phyloP scores from a whole-genome alignment of 2,888 invertebrate species.

The Lasioglossum leucozonium region DNA sequence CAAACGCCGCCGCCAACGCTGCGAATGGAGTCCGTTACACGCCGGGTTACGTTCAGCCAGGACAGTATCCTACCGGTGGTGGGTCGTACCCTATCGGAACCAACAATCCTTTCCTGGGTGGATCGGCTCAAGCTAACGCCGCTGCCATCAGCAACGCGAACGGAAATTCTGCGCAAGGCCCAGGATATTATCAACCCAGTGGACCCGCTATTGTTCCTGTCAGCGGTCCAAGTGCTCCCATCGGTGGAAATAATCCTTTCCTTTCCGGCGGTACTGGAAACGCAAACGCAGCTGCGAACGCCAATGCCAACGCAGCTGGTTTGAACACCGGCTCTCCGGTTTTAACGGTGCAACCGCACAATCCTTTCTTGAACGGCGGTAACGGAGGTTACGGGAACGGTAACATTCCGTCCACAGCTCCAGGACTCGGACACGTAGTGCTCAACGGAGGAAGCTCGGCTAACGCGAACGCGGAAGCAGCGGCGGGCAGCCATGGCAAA shows the following conservation, averaged over 20 bases:
- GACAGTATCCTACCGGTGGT: background rate
- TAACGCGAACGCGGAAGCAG: conserved; percentile 14
- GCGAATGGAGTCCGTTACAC: conserved; percentile 30
- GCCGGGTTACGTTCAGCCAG: conserved; percentile 6
- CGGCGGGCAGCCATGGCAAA: background rate
- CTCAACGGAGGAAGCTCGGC: conserved; percentile 8
- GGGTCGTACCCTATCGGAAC: background rate
- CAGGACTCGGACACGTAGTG: background rate
- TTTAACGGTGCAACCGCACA: conserved; percentile 11
- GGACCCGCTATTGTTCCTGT: background rate
- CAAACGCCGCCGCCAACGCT: conserved; percentile 33
- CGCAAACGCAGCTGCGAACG: conserved; percentile 47
- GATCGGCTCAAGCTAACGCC: conserved; percentile 43
- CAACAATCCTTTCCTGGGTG: conserved; percentile 30
- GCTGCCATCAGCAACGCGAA: conserved; percentile 39
- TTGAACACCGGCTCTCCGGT: background rate
- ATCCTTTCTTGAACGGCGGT: conserved; percentile 42
- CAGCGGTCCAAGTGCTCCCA: conserved; percentile 18
- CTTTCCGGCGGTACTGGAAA: conserved; percentile 20
- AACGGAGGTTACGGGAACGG: background rate
- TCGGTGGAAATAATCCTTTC: conserved; percentile 53
- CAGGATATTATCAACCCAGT: background rate
- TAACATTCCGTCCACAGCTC: background rate
- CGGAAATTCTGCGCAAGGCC: conserved; percentile 10
- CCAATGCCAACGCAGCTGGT: conserved; percentile 41